Evolutionary conservation across 2,113 vertebrate genomes (phyloP).

Genomic region (Balaeniceps rex): DNA sequence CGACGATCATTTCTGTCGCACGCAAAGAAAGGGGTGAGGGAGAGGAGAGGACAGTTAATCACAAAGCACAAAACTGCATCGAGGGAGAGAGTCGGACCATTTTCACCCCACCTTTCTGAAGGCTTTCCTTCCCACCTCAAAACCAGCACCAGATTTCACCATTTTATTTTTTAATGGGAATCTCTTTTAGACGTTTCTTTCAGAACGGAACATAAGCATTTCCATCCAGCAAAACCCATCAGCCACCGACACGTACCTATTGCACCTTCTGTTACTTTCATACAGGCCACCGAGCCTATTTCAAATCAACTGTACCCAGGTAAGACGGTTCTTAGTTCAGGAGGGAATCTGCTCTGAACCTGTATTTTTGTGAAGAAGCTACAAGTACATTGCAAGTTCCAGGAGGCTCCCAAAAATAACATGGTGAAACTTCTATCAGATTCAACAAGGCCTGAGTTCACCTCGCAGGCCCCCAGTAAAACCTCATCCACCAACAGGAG

Average conservation of each 20-base stretch:
- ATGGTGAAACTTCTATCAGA: not conserved
- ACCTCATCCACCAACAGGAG: not conserved
- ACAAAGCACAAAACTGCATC: not conserved
- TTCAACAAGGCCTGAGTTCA: not conserved
- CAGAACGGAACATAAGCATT: not conserved
- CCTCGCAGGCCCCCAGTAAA: not conserved
- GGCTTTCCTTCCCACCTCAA: not conserved
- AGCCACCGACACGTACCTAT: not conserved
- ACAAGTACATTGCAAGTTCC: not conserved
- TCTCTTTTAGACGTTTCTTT: not conserved
- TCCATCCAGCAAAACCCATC: not conserved
- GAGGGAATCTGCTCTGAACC: not conserved
- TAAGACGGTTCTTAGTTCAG: not conserved
- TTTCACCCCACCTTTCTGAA: not conserved
- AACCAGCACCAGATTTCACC: not conserved
- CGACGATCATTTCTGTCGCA: conserved; percentile 89
- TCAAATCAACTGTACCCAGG: not conserved
- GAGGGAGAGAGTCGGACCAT: accelerated
- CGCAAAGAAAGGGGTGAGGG: not conserved
- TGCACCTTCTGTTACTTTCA: not conserved
- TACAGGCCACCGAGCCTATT: accelerated
- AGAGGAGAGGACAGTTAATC: not conserved
- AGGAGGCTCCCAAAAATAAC: not conserved
- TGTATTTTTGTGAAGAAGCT: not conserved
- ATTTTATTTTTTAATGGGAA: not conserved